Base-by-base conservation (phyloP, 2,888 invertebrate species). In the Agriopis leucophaearia region DNA sequence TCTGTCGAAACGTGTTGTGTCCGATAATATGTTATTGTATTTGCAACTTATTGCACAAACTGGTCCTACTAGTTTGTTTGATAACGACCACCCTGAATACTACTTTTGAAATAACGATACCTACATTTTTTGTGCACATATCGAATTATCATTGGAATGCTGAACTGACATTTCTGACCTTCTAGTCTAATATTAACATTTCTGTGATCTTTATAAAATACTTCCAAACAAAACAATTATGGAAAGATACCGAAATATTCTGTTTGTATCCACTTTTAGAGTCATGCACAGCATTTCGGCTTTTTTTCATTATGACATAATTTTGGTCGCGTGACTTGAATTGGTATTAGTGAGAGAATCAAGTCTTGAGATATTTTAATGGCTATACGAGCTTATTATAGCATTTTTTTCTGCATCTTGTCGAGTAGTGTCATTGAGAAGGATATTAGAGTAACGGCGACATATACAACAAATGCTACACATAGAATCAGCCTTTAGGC, bases 31-130 rank as follows among this genome's bases (percentile, higher is more conserved):
- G 50, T 50, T 40, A 42, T 50, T 59, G 50, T 58, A 50, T 42
- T 40, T 57, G 57, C 35, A 45, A 57, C 35, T 35, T 15, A n/a
- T 59, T 59, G 50, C 59, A 59, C 50, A 59, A 50, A 50, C 59
- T 40, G 57, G 57, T 57, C 35, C 7, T 35, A 45, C 57, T 48
- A 3, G 58, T 58, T 47, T 15, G 35, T 27, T 18, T 40, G 27
- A 40, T 50, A 48, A 27, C 36, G 35, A 36, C 35, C 13, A 47
- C 8, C 16, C 35, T n/a, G 8, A 16, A 40, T 16, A 42, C 5
- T 38, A n/a, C 18, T 48, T 40, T 48, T 47, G n/a, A 48, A 27
- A 44, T 13, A 16, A 42, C n/a, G 1, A 36, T 36, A n/a, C n/a
- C n/a, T n/a, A 36, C 8, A 38, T 54, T 7, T 38, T 40, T 40